Conservation (phyloP, 2,888 invertebrate genomes). For the Matsumyia berberina region DNA sequence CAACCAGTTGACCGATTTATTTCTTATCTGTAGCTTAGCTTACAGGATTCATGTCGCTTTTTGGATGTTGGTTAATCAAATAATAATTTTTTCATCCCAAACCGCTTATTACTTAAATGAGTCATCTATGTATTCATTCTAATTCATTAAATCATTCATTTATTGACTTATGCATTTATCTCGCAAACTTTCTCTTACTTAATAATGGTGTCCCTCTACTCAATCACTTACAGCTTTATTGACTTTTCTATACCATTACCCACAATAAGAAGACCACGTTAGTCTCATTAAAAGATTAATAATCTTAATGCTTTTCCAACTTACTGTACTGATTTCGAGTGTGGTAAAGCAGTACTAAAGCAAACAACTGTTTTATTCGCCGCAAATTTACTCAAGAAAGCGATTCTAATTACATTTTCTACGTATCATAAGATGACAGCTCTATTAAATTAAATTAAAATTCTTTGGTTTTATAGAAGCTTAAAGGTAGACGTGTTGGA, state of each 20-base stretch:
- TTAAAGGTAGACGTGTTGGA: neutral
- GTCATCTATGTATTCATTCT: too few species aligned
- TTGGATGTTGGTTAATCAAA: too few species aligned
- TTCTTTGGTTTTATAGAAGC: slow-evolving; percentile 1
- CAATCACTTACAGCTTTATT: neutral
- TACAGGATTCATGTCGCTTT: too few species aligned
- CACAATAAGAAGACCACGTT: neutral
- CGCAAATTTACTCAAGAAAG: neutral
- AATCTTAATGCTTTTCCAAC: neutral
- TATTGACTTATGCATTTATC: too few species aligned
- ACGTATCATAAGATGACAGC: too few species aligned
- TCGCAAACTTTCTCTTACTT: neutral
- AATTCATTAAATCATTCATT: too few species aligned
- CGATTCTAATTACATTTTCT: too few species aligned
- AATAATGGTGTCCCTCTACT: neutral
- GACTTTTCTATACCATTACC: neutral
- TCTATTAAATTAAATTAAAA: neutral
- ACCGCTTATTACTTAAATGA: too few species aligned
- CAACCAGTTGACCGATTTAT: too few species aligned
- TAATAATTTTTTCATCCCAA: too few species aligned
- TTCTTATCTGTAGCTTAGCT: too few species aligned
- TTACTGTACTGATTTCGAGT: neutral
- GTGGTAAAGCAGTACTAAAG: neutral
- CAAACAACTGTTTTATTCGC: neutral
- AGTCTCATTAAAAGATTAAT: slow-evolving; percentile 4